These are phyloP conservation scores for Pocillopora meandrina DNA, from an alignment of 92 coral and sea anemone species.

Conservation along the genomic window DNA sequence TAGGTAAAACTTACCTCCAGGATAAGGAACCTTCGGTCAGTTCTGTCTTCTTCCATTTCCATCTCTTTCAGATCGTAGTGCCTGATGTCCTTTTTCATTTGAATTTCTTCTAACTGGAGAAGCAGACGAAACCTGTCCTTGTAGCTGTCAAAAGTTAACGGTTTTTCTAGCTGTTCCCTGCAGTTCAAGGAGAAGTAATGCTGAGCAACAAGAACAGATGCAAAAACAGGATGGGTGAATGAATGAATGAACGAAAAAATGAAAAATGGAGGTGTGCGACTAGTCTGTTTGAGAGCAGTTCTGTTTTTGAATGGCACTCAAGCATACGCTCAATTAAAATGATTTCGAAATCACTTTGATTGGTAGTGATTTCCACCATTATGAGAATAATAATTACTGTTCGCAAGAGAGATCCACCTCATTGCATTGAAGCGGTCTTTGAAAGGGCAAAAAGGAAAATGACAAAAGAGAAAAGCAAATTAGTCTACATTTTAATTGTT, in stretches of 20 bases:
- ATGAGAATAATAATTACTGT: too few relatives aligned
- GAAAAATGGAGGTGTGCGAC: neutral
- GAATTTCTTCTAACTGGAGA: conserved; percentile 73
- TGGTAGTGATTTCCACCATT: too few relatives aligned
- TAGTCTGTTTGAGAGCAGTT: neutral
- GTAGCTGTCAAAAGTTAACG: conserved; percentile 54
- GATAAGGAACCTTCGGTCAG: conserved; percentile 40
- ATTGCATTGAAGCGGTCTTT: too few relatives aligned
- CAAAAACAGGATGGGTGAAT: neutral
- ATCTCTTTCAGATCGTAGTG: conserved; percentile 68
- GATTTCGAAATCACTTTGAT: too few relatives aligned
- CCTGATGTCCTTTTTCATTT: conserved; percentile 81
- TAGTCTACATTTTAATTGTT: too few relatives aligned
- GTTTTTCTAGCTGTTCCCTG: conserved; percentile 47
- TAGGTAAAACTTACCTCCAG: conserved; percentile 28
- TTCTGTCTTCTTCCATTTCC: conserved; percentile 40
- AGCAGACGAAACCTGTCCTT: conserved; percentile 58
- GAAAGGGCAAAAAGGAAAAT: too few relatives aligned
- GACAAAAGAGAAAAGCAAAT: too few relatives aligned
- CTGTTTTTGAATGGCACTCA: neutral
- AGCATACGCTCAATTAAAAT: too few relatives aligned
- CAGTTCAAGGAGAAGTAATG: neutral
- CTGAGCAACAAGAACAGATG: neutral
- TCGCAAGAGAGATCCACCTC: too few relatives aligned
- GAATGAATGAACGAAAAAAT: neutral